phyloP scores from a whole-genome alignment of 2,797 vertebrate species.

The Valencia hispanica region DNA sequence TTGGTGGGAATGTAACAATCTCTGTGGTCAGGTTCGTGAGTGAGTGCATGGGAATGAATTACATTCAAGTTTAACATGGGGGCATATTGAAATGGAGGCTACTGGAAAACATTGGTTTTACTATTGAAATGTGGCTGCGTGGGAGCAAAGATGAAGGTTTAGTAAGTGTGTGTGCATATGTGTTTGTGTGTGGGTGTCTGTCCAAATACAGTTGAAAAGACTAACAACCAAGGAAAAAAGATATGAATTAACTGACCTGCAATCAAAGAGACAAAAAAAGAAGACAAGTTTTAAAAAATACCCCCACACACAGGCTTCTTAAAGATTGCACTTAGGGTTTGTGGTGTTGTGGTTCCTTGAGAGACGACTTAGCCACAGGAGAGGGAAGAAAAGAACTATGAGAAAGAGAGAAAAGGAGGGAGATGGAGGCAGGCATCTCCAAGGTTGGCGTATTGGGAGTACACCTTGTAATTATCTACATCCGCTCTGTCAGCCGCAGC shows the following conservation, averaged over 20 bases:
- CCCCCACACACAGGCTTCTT: conserved; percentile 43
- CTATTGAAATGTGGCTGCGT: conserved; percentile 57
- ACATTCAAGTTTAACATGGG: conserved; percentile 37
- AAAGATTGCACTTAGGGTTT: conserved; percentile 71
- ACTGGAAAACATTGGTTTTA: conserved; percentile 50
- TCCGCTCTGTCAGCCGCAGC: conserved; percentile 72
- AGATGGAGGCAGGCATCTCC: conserved; percentile 65
- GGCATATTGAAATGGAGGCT: conserved; percentile 35
- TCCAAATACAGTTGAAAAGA: conserved; percentile 48
- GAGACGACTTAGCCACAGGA: conserved; percentile 52
- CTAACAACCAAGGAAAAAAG: conserved; percentile 42
- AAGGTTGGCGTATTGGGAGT: conserved; percentile 65
- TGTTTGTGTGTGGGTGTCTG: conserved; percentile 20
- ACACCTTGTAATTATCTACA: conserved; percentile 84
- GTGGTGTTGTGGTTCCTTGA: conserved; percentile 66
- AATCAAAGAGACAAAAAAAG: conserved; percentile 63
- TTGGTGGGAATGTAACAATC: conserved; percentile 31
- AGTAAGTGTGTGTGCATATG: conserved; percentile 13
- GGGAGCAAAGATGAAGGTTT: conserved; percentile 46
- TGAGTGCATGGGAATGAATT: conserved; percentile 45
- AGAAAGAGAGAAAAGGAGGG: conserved; percentile 37
- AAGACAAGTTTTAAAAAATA: conserved; percentile 30
- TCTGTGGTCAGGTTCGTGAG: conserved; percentile 57
- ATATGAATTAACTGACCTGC: conserved; percentile 56
- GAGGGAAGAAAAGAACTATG: conserved; percentile 43